Conservation (phyloP, 2,888 invertebrate species). For the Boloria selene region DNA sequence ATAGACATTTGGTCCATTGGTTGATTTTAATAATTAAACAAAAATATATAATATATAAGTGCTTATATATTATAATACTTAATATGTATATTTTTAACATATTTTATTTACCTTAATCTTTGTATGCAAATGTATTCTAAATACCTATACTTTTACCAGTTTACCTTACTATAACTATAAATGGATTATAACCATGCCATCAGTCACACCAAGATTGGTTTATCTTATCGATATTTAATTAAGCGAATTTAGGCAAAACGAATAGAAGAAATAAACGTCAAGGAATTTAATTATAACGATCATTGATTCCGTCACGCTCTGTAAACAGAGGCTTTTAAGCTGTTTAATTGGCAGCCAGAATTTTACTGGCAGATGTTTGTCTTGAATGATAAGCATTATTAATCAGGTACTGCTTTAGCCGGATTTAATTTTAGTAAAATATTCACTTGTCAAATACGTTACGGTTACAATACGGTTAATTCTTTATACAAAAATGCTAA, state of each 20-base stretch:
- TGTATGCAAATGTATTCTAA: background rate
- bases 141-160: background rate
- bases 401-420: constrained; percentile 29
- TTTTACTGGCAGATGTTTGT: constrained; percentile 46
- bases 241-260: constrained; percentile 45
- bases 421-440: constrained; percentile 21
- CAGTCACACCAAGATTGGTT: constrained; percentile 30
- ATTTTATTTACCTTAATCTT: too few relatives aligned
- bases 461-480: too few relatives aligned
- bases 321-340: constrained; percentile 54
- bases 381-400: constrained; percentile 39
- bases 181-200: constrained; percentile 19
- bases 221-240: constrained; percentile 45
- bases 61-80: too few relatives aligned
- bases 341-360: constrained; percentile 52
- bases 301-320: constrained; percentile 56
- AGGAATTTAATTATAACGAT: constrained; percentile 62
- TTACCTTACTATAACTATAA: constrained; percentile 6
- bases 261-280: constrained; percentile 44
- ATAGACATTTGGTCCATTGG: constrained; percentile 47
- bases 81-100: too few relatives aligned
- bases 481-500: background rate
- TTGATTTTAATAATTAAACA: constrained; percentile 36
- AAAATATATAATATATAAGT: constrained; percentile 1
- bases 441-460: constrained; percentile 16